These are phyloP conservation scores for Sepioteuthis lessoniana DNA, from an alignment of 2,888 invertebrate species.

Conservation along the genomic window DNA sequence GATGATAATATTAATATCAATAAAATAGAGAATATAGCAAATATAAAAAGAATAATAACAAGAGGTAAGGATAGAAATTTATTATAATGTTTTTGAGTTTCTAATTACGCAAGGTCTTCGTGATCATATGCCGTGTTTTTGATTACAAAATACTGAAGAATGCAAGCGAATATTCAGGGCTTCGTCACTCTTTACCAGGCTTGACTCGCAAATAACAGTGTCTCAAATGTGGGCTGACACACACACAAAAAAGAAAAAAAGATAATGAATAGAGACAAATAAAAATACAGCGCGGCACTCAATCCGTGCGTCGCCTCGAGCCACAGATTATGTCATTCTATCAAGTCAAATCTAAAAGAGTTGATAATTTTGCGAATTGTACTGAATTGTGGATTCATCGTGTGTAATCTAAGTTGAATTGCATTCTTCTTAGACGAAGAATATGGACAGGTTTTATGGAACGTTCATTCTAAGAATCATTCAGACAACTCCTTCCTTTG, in stretches of 20 bases:
- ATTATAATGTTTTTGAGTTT: not conserved
- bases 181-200: not conserved
- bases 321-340: not conserved
- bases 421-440: not conserved
- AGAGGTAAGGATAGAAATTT: not conserved
- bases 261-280: too few relatives aligned
- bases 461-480: not conserved
- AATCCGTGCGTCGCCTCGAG: not conserved
- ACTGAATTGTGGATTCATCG: slow-evolving; percentile 33
- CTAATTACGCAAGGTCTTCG: not conserved
- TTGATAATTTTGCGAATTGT: not conserved
- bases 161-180: not conserved
- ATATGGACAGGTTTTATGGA: not conserved
- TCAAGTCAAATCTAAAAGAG: not conserved
- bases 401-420: not conserved
- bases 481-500: not conserved
- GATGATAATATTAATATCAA: not conserved
- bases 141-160: not conserved
- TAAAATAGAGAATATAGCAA: not conserved
- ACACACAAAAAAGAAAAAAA: not conserved
- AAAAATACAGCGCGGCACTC: not conserved
- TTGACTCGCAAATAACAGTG: not conserved
- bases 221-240: not conserved
- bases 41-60: not conserved
- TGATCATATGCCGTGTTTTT: not conserved